Conservation (phyloP, 2,888 invertebrate genomes). For the Pecten maximus region DNA sequence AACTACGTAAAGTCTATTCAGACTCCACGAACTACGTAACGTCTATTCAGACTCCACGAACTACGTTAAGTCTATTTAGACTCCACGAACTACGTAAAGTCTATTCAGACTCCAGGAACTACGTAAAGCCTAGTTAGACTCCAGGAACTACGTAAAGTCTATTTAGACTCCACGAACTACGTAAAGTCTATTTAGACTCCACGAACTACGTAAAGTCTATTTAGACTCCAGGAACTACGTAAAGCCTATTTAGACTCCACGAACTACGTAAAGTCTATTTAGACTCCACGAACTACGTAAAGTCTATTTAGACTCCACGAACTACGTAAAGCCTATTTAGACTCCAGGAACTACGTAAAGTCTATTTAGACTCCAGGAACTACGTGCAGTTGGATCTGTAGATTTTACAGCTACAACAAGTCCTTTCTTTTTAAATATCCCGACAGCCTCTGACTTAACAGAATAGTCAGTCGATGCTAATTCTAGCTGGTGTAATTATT, state of each 20-base stretch:
- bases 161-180: background rate
- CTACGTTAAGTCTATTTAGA: background rate
- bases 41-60: too few species aligned
- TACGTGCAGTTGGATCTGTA: background rate
- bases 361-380: background rate
- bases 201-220: background rate
- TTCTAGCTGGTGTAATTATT: background rate
- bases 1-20: background rate
- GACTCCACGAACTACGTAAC: too few species aligned
- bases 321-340: background rate
- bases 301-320: background rate
- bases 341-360: background rate
- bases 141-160: background rate
- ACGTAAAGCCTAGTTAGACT: too few species aligned
- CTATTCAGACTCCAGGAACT: background rate
- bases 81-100: background rate
- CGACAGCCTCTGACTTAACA: background rate
- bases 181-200: background rate
- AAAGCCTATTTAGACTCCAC: background rate
- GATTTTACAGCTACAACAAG: background rate
- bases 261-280: background rate
- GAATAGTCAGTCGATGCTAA: background rate
- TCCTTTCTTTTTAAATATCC: background rate
- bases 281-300: background rate
- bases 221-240: background rate